phyloP scores from a whole-genome alignment of 2,888 invertebrate genomes.

The Onthophagus sagittarius region DNA sequence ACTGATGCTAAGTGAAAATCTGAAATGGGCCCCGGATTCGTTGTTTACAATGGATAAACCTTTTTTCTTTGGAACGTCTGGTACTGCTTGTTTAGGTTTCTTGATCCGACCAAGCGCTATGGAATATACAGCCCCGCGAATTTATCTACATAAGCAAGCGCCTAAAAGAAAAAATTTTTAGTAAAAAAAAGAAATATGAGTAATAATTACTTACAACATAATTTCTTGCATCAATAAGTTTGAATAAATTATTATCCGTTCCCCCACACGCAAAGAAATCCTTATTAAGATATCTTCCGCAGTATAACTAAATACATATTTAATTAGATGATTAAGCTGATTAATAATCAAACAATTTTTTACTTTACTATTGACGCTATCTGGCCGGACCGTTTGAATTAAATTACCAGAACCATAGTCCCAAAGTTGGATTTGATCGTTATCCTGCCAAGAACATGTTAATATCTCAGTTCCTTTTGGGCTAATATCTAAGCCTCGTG shows the following conservation, averaged over 20 bases:
- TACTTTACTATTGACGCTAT: constrained; percentile 44
- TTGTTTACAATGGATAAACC: neutral
- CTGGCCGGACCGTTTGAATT: constrained; percentile 58
- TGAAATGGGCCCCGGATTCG: neutral
- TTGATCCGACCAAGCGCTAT: constrained; percentile 55
- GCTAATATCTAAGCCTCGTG: too few relatives aligned
- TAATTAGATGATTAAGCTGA: too few relatives aligned
- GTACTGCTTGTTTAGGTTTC: constrained; percentile 36
- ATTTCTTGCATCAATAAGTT: constrained; percentile 59
- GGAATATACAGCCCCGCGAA: constrained; percentile 56
- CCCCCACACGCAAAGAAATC: constrained; percentile 61
- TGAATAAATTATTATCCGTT: constrained; percentile 56
- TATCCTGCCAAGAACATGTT: constrained; percentile 62
- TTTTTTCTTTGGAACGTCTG: neutral
- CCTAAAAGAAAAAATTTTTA: too few relatives aligned
- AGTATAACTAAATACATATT: constrained; percentile 60
- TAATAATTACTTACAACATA: constrained; percentile 51
- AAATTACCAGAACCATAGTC: constrained; percentile 64
- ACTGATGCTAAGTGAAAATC: neutral
- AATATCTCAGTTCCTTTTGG: too few relatives aligned
- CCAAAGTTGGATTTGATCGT: constrained; percentile 60
- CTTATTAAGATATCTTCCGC: constrained; percentile 57
- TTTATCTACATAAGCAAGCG: constrained; percentile 55
- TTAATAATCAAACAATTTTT: too few relatives aligned
- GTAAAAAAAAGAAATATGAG: too few relatives aligned